Conservation (phyloP, 2,797 vertebrate genomes). For the Monodelphis domestica region DNA sequence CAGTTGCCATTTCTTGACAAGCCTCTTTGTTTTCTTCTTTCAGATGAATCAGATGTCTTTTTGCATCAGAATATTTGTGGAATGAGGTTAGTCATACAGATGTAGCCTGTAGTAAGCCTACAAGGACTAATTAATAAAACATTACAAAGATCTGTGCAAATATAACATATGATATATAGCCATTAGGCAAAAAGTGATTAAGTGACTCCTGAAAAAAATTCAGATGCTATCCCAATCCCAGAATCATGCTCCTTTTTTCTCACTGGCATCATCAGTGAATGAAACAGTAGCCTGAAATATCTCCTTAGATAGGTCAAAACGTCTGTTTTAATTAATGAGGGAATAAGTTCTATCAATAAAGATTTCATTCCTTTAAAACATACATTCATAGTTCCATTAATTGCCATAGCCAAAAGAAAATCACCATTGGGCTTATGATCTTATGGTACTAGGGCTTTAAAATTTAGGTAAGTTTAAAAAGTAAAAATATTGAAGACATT, state of each 20-base stretch:
- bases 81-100: constrained; percentile 63
- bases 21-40: constrained; percentile 25
- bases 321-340: background rate
- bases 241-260: background rate
- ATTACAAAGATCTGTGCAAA: constrained; percentile 62
- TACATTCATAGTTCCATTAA: background rate
- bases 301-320: background rate
- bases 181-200: constrained; percentile 52
- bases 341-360: background rate
- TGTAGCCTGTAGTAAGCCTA: constrained; percentile 55
- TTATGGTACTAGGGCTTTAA: background rate
- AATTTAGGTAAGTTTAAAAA: background rate
- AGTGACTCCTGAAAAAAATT: background rate
- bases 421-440: background rate
- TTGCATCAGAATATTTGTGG: constrained; percentile 39
- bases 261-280: too few species aligned
- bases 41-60: background rate
- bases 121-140: constrained; percentile 75
- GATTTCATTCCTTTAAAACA: background rate
- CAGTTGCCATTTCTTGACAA: background rate
- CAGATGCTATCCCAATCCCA: background rate
- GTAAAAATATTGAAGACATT: background rate
- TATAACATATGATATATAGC: constrained; percentile 20
- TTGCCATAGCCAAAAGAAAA: background rate
- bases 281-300: background rate